These are phyloP conservation scores for Sminthopsis crassicaudata DNA, from an alignment of 2,113 vertebrate genomes.

Conservation along the genomic window DNA sequence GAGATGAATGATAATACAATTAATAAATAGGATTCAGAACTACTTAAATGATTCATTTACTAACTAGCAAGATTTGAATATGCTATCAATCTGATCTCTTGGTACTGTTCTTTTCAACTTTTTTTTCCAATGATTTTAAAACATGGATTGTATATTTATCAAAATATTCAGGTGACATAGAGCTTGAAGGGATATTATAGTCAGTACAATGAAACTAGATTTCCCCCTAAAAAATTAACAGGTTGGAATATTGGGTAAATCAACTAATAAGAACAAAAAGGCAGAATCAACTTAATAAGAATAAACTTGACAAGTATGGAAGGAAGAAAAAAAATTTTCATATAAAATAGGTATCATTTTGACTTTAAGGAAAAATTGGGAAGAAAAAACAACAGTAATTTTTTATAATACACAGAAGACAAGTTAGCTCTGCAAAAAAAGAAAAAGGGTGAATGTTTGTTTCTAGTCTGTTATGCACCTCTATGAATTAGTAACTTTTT, in stretches of 20 bases:
- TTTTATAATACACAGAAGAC: slow-evolving; percentile 94
- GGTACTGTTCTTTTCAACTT: not conserved
- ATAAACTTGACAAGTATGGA: not conserved
- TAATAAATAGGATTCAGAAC: not conserved
- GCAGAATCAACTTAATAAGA: not conserved
- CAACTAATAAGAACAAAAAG: not conserved
- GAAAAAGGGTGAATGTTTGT: slow-evolving; percentile 83
- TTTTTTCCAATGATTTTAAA: not conserved
- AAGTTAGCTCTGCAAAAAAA: slow-evolving; percentile 85
- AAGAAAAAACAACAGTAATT: slow-evolving; percentile 88
- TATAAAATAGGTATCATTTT: slow-evolving; percentile 87
- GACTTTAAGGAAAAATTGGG: slow-evolving; percentile 91
- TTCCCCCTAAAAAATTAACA: not conserved
- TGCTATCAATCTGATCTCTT: not conserved
- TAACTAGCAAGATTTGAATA: not conserved
- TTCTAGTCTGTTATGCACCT: slow-evolving; percentile 87
- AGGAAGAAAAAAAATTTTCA: slow-evolving; percentile 59
- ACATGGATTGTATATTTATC: not conserved
- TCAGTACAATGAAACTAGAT: not conserved
- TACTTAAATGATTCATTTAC: not conserved
- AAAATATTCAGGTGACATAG: not conserved
- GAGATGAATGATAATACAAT: not conserved
- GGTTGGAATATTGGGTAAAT: not conserved
- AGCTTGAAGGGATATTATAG: not conserved
- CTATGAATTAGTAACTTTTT: slow-evolving; percentile 82